Percentiles rank a stretch among this genome's conserved stretches.
phyloP scores from a whole-genome alignment of 2,888 invertebrate genomes.

The Callosobruchus maculatus region DNA sequence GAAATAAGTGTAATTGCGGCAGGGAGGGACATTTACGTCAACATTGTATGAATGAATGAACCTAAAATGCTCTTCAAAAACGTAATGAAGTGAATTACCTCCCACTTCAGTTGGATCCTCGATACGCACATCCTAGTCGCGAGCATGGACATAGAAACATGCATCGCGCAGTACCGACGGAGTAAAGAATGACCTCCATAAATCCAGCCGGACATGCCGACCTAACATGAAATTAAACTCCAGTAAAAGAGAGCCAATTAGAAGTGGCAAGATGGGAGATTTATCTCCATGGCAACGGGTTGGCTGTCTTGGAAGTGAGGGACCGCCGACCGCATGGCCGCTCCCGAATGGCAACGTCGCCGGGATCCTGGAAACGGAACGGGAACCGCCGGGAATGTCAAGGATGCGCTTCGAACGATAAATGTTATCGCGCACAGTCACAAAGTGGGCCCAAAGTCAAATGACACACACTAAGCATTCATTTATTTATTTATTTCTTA shows the following conservation, averaged over 20 bases:
- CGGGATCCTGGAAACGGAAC: not conserved
- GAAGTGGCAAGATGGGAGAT: conserved; percentile 50
- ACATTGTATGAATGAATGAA: too few species aligned
- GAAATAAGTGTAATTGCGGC: too few species aligned
- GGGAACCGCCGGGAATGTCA: not conserved
- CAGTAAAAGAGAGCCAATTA: conserved; percentile 50
- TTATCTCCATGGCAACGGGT: conserved; percentile 51
- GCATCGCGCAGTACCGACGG: conserved; percentile 13
- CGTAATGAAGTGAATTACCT: too few species aligned
- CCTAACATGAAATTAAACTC: conserved; percentile 44
- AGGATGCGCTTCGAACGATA: not conserved
- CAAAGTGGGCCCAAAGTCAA: too few species aligned
- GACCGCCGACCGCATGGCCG: conserved; percentile 47
- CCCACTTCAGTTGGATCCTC: too few species aligned
- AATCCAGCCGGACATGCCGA: conserved; percentile 36
- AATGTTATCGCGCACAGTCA: not conserved
- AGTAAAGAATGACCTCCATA: conserved; percentile 34
- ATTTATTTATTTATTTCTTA: too few species aligned
- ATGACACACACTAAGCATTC: too few species aligned
- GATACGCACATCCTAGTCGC: not conserved
- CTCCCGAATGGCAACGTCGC: conserved; percentile 15
- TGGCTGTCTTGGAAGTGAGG: conserved; percentile 47
- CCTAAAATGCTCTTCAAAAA: too few species aligned
- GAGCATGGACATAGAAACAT: not conserved
- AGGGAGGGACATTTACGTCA: too few species aligned